These are phyloP conservation scores for Arenaria interpres DNA, from an alignment of 2,113 vertebrate species.

Conservation along the genomic window DNA sequence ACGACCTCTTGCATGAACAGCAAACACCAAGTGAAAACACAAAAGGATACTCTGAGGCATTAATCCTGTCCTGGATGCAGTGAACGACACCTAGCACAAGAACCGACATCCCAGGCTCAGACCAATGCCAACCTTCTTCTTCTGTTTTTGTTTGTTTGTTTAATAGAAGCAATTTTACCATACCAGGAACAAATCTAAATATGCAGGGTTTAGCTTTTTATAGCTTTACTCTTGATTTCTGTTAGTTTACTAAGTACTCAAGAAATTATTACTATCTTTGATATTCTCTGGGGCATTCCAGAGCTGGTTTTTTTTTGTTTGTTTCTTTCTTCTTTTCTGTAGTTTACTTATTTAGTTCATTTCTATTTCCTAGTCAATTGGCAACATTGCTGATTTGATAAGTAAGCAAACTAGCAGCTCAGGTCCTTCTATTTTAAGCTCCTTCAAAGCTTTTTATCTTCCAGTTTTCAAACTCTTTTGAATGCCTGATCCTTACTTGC, in stretches of 20 bases:
- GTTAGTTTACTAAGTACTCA: neutral
- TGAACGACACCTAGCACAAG: neutral
- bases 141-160: neutral
- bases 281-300: neutral
- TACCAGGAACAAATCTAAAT: neutral
- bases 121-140: neutral
- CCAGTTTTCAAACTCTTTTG: neutral
- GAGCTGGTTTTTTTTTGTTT: neutral
- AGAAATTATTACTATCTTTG: neutral
- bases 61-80: neutral
- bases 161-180: neutral
- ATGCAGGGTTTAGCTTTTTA: neutral
- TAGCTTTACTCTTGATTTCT: neutral
- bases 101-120: neutral
- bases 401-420: neutral
- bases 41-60: neutral
- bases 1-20: fast-evolving
- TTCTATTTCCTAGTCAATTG: neutral
- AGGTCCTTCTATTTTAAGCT: neutral
- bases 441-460: neutral
- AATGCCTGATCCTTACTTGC: neutral
- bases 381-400: neutral
- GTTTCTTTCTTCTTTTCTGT: neutral
- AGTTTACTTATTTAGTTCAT: neutral
- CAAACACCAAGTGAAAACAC: neutral